A percentile compares a stretch with the other conserved stretches of the same genome.
Conservation (phyloP, 2,113 vertebrate species). For the Nanorana parkeri region DNA sequence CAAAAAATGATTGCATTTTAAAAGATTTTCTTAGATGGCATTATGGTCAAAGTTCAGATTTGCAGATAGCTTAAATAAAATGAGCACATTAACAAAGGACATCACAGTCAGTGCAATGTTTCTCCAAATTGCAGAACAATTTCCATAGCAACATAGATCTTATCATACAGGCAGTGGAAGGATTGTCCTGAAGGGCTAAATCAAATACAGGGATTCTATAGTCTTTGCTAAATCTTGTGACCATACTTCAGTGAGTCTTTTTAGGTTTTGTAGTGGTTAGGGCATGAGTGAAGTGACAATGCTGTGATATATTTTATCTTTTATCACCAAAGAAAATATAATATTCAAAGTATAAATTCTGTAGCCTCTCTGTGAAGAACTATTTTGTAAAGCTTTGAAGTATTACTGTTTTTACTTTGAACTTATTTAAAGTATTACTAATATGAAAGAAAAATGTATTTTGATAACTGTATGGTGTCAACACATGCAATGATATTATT, state of each 20-base stretch:
- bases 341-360: too few species aligned
- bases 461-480: too few species aligned
- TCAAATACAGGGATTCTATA: conserved; percentile 2
- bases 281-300: background rate
- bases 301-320: background rate
- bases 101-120: background rate
- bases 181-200: conserved; percentile 23
- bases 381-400: too few species aligned
- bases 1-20: too few species aligned
- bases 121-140: conserved; percentile 9
- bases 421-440: too few species aligned
- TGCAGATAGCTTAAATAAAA: background rate
- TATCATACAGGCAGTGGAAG: background rate
- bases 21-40: too few species aligned
- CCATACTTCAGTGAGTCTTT: background rate
- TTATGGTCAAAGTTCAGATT: background rate
- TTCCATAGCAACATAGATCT: conserved; percentile 36
- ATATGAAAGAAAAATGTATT: too few species aligned
- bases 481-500: too few species aligned
- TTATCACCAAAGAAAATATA: too few species aligned
- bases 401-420: too few species aligned
- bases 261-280: background rate
- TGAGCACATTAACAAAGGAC: background rate
- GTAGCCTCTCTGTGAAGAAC: too few species aligned
- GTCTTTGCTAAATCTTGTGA: conserved; percentile 4